Conservation (phyloP, 35 echinoderm and acorn worm species). For the Ptychodera flava region DNA sequence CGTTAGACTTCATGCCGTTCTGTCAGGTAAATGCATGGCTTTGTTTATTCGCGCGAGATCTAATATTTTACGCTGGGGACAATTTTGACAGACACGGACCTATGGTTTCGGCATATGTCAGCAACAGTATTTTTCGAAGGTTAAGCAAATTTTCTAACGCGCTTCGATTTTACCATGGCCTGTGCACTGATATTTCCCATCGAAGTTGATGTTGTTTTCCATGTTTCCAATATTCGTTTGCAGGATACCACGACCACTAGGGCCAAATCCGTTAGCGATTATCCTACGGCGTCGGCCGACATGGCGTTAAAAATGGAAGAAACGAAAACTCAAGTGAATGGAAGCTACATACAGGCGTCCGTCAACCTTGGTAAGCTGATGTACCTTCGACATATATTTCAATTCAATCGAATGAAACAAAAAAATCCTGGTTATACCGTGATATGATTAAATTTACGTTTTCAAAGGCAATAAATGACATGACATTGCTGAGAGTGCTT, state of each 20-base stretch:
- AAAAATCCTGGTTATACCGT: no score
- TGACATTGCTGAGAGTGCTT: no score
- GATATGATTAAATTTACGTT: no score
- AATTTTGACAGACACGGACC: neutral
- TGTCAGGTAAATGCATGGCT: neutral
- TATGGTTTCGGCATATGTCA: no score
- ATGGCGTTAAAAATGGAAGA: conserved; percentile 1
- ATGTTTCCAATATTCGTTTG: neutral
- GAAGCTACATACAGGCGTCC: neutral
- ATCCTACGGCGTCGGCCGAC: neutral
- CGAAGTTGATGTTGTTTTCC: neutral
- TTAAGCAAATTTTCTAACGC: no score
- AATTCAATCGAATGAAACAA: no score
- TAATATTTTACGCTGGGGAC: neutral
- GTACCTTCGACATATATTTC: no score
- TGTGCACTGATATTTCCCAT: no score
- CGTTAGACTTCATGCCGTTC: neutral
- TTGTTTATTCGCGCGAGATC: neutral
- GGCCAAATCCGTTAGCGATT: neutral
- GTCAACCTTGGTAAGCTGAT: neutral
- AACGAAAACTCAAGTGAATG: neutral
- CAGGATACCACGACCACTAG: neutral
- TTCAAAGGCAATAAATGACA: no score
- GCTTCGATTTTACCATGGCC: no score
- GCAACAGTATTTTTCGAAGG: no score